These are phyloP conservation scores for Leptinotarsa lineolata DNA, from an alignment of 1,140 invertebrate genomes.

Conservation along the genomic window DNA sequence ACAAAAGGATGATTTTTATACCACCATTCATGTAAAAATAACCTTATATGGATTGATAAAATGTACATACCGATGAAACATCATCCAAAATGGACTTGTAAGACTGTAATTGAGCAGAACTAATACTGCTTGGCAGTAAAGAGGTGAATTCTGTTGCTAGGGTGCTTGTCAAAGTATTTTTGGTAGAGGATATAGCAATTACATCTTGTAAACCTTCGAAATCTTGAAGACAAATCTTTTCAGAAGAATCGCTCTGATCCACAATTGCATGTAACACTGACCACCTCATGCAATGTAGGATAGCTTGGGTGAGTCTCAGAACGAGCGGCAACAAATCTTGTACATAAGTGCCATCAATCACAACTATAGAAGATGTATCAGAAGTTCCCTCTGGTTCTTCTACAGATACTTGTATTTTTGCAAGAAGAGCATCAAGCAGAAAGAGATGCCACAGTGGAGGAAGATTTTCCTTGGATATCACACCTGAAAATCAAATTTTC, in stretches of 20 bases:
- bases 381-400: constrained; percentile 48
- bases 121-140: constrained; percentile 63
- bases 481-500: constrained; percentile 38
- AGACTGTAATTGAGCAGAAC: constrained; percentile 69
- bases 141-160: constrained; percentile 63
- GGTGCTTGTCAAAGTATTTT: constrained; percentile 56
- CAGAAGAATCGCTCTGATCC: constrained; percentile 58
- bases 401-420: constrained; percentile 71
- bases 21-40: neutral
- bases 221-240: constrained; percentile 51
- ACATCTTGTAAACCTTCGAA: constrained; percentile 63
- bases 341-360: constrained; percentile 49
- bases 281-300: constrained; percentile 58
- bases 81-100: constrained; percentile 58
- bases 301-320: constrained; percentile 64
- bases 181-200: constrained; percentile 64
- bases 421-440: constrained; percentile 69
- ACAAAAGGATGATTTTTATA: constrained; percentile 14
- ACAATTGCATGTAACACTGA: constrained; percentile 55
- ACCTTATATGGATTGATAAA: neutral
- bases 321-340: constrained; percentile 67
- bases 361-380: constrained; percentile 20
- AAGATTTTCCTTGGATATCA: constrained; percentile 61
- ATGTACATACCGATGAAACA: constrained; percentile 49
- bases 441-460: constrained; percentile 70